phyloP scores from a whole-genome alignment of 2,888 invertebrate genomes.

The Ypsolopha scabrella region DNA sequence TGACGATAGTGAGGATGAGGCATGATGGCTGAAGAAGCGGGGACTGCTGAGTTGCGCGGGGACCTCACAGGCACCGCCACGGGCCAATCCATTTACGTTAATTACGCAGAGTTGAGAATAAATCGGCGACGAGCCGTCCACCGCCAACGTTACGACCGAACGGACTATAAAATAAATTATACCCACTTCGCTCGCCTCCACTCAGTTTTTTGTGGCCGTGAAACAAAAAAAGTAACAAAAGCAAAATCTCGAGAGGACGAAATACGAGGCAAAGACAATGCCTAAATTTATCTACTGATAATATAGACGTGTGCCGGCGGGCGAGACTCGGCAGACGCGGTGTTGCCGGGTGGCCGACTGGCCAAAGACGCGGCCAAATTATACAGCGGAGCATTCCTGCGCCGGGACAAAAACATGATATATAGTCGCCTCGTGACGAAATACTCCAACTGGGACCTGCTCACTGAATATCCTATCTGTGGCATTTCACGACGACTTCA shows the following conservation, averaged over 20 bases:
- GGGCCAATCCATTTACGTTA: slow-evolving; percentile 69
- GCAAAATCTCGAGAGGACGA: slow-evolving; percentile 65
- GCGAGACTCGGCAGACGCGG: slow-evolving; percentile 46
- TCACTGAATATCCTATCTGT: slow-evolving; percentile 33
- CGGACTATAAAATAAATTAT: slow-evolving; percentile 71
- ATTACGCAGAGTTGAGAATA: slow-evolving; percentile 66
- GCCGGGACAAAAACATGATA: slow-evolving; percentile 62
- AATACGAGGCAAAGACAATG: slow-evolving; percentile 70
- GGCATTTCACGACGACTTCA: slow-evolving; percentile 44
- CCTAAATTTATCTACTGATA: slow-evolving; percentile 71
- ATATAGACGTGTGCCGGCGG: slow-evolving; percentile 66
- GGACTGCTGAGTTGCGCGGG: slow-evolving; percentile 27
- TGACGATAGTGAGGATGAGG: slow-evolving; percentile 27
- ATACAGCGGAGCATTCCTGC: slow-evolving; percentile 62
- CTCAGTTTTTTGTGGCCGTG: slow-evolving; percentile 64
- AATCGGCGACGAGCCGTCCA: slow-evolving; percentile 68
- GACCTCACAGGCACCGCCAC: slow-evolving; percentile 46
- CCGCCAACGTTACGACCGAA: slow-evolving; percentile 66
- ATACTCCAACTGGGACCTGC: slow-evolving; percentile 43
- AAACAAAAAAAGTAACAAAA: slow-evolving; percentile 51
- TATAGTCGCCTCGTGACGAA: slow-evolving; percentile 64
- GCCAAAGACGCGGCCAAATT: slow-evolving; percentile 56
- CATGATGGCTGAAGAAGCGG: slow-evolving; percentile 19
- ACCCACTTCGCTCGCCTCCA: slow-evolving; percentile 68
- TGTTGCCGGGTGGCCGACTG: slow-evolving; percentile 56